Evolutionary conservation across 1,140 invertebrate species (phyloP).

Genomic region (Leptinotarsa undecemlineata): DNA sequence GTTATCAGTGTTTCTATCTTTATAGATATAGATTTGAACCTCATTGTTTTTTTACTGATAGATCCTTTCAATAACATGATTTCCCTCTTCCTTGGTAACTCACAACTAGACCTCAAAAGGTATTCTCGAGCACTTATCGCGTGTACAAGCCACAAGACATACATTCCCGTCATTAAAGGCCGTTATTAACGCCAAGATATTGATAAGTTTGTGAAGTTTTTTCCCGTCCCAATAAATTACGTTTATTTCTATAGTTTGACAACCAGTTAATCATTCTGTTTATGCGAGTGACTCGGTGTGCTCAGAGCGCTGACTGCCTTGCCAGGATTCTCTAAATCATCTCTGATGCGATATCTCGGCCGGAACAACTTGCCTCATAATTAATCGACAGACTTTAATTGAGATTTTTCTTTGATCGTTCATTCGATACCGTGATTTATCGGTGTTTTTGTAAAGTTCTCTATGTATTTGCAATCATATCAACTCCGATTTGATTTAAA

Average conservation of each 20-base stretch:
- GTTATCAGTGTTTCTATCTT: no score
- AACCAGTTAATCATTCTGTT: conserved; percentile 55
- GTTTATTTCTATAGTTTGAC: conserved; percentile 56
- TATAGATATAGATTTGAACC: no score
- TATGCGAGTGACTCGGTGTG: conserved; percentile 51
- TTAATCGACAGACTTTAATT: conserved; percentile 49
- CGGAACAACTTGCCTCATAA: conserved; percentile 50
- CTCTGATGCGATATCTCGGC: conserved; percentile 49
- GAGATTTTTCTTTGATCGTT: conserved; percentile 52
- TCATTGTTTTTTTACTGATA: no score
- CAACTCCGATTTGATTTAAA: conserved; percentile 34
- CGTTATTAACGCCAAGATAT: conserved; percentile 55
- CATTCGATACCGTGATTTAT: conserved; percentile 49
- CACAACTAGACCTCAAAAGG: no score
- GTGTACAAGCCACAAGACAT: conserved; percentile 47
- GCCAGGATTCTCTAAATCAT: conserved; percentile 50
- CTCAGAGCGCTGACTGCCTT: conserved; percentile 40
- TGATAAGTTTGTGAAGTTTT: conserved; percentile 55
- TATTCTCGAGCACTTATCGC: neutral
- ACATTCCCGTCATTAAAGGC: conserved; percentile 54
- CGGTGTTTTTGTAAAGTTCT: conserved; percentile 42
- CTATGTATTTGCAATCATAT: conserved; percentile 41
- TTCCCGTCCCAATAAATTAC: conserved; percentile 53
- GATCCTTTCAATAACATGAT: no score
- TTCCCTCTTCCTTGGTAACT: no score